These are phyloP conservation scores for Takifugu bimaculatus DNA, from an alignment of 2,113 vertebrate genomes.

Conservation along the genomic window DNA sequence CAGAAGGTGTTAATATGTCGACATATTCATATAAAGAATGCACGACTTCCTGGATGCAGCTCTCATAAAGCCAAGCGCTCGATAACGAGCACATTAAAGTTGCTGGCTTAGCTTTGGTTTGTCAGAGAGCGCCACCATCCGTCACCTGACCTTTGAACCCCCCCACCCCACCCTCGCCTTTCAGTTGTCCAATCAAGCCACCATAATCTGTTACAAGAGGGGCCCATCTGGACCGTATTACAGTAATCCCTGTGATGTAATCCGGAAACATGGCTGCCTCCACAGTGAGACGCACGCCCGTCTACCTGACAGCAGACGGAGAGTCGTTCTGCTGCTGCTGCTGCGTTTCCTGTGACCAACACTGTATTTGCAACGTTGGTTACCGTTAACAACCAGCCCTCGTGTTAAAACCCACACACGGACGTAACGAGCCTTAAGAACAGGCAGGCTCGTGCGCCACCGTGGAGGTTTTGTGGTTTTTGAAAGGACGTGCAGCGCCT, in stretches of 20 bases:
- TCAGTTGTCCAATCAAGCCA: constrained; percentile 60
- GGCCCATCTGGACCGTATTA: constrained; percentile 70
- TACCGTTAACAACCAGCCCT: constrained; percentile 18
- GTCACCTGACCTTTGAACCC: constrained; percentile 43
- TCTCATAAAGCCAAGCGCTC: too few species aligned
- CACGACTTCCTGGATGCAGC: too few species aligned
- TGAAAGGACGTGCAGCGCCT: background rate
- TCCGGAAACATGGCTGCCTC: constrained; percentile 55
- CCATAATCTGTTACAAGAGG: constrained; percentile 64
- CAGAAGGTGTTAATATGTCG: background rate
- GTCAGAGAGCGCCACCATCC: constrained; percentile 28
- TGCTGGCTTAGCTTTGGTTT: constrained; percentile 2
- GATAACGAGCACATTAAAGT: background rate
- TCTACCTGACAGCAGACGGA: constrained; percentile 34
- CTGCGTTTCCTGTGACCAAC: background rate
- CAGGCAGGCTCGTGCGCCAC: too few species aligned
- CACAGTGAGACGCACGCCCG: constrained; percentile 16
- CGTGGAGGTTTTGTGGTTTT: too few species aligned
- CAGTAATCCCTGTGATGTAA: constrained; percentile 71
- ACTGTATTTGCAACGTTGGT: constrained; percentile 14
- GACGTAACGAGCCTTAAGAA: too few species aligned
- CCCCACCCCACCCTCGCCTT: background rate
- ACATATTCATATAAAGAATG: background rate
- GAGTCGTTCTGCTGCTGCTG: constrained; percentile 6
- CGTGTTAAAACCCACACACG: too few species aligned